Percentiles rank a stretch among this genome's conserved stretches.
phyloP scores from a whole-genome alignment of 2,797 vertebrate genomes.

The Coregonus sp. region DNA sequence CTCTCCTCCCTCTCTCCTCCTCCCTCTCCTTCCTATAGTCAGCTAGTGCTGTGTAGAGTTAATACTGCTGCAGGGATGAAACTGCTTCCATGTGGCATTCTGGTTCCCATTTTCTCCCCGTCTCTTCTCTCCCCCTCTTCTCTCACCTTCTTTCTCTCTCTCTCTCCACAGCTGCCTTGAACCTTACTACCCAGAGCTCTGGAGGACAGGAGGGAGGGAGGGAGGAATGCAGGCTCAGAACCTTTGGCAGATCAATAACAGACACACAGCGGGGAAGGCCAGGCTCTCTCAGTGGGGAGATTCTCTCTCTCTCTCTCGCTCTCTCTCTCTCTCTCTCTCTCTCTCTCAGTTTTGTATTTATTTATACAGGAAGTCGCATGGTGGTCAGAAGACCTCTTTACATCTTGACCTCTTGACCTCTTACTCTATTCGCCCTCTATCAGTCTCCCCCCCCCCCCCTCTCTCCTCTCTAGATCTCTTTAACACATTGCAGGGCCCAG shows the following conservation, averaged over 20 bases:
- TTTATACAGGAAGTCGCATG: not conserved
- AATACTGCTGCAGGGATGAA: slow-evolving; percentile 1
- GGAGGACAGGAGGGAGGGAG: not conserved
- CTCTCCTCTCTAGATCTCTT: not conserved
- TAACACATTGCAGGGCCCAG: not conserved
- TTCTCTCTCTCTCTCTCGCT: not conserved
- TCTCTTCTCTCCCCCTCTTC: slow-evolving; percentile 12
- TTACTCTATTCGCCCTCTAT: not conserved
- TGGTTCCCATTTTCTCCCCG: not conserved
- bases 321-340: not conserved
- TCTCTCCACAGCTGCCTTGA: not conserved
- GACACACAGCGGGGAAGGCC: not conserved
- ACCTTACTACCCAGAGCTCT: not conserved
- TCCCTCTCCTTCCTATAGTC: not conserved
- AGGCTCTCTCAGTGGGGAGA: not conserved
- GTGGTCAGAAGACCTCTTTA: not conserved
- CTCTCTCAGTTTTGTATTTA: not conserved
- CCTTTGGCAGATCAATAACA: slow-evolving; percentile 10
- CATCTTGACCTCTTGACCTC: too few relatives aligned
- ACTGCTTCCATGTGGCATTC: slow-evolving; percentile 21
- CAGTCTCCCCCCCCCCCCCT: not conserved
- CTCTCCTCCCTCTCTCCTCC: not conserved
- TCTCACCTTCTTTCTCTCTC: not conserved
- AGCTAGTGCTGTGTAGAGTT: not conserved
- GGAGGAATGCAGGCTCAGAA: slow-evolving; percentile 10